Percentiles rank a stretch among this genome's conserved stretches.
Conservation (phyloP, 2,888 invertebrate species). For the Nineta flava region DNA sequence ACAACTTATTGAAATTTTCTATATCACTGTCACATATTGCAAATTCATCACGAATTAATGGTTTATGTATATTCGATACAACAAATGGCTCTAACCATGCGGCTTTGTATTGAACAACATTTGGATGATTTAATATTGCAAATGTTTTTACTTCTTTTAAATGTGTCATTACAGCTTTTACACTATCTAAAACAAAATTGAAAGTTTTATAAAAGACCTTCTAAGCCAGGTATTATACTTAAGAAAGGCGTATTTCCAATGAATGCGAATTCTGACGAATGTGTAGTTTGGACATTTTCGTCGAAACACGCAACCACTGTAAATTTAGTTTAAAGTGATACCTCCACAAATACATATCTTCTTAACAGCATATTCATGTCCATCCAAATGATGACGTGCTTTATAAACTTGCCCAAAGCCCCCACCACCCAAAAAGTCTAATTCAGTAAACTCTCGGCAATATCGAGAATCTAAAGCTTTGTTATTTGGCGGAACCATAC, state of each 20-base stretch:
- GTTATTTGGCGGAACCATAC: conserved; percentile 35
- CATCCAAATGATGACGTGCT: conserved; percentile 59
- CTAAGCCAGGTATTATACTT: too few species aligned
- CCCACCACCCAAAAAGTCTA: conserved; percentile 51
- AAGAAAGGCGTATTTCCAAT: too few species aligned
- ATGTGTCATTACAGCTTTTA: conserved; percentile 45
- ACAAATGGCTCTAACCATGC: conserved; percentile 64
- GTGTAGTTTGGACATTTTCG: too few species aligned
- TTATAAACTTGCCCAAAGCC: conserved; percentile 65
- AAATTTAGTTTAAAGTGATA: too few species aligned
- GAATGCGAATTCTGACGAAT: too few species aligned
- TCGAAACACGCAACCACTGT: too few species aligned
- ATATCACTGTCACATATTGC: conserved; percentile 18
- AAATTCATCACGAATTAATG: too few species aligned
- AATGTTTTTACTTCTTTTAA: conserved; percentile 66
- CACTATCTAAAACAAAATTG: neutral
- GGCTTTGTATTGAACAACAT: conserved; percentile 69
- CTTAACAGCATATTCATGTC: conserved; percentile 64
- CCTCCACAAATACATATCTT: conserved; percentile 51
- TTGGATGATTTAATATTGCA: conserved; percentile 60
- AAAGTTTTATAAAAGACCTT: too few species aligned
- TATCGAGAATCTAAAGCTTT: conserved; percentile 47
- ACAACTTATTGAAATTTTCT: conserved; percentile 21
- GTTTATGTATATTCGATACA: neutral
- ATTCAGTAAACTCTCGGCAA: conserved; percentile 50